Evolutionary conservation across 2,113 vertebrate genomes (phyloP), one percentile per base, ranked within the genome.

Genomic region (Lichenostomus cassidix): DNA sequence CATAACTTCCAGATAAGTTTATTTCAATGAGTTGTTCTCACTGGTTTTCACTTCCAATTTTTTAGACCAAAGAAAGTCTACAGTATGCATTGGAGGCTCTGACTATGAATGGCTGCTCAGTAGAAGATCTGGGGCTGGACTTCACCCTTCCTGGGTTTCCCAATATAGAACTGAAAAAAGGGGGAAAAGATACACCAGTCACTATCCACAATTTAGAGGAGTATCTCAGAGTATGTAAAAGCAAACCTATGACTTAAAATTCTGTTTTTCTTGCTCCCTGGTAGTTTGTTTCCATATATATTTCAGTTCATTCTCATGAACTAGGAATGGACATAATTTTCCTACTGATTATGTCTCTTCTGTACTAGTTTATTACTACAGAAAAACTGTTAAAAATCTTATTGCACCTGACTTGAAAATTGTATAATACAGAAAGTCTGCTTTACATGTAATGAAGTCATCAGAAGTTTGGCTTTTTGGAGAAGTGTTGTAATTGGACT

Each of bases 131-230:
- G 62, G 99, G 99, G 42, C 96, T 99, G 97, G 99, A 99, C 97
- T 99, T 99, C 95, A 99, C 99, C 28, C 98, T 99, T 75, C 99
- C 99, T 58, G 99, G 99, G 18, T 99, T 99, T 98, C 99, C 99
- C 44, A 99, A 99, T 94, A 99, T 99, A 58, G 99, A 99, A 94
- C 98, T 99, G 96, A 99, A 99, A 96, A 99, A 99, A 97, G 99
- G 99, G n/a, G 99, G 99, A 59, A 99, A 99, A 96, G 99, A 99
- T 58, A 97, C 99, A 73, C 98, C 99, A 0, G 99, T 99, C 90
- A 99, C 99, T 31, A 99, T 99, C 97, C 98, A 99, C 98, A 99
- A 99, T 78, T 97, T 99, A 95, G 99, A 99, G 96, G 99, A 99
- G 71, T 99, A 99, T 97, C 98, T 99, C 79, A 98, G 99, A 98